Evolutionary conservation across 2,113 vertebrate genomes (phyloP).

Genomic region (Galbula dea): DNA sequence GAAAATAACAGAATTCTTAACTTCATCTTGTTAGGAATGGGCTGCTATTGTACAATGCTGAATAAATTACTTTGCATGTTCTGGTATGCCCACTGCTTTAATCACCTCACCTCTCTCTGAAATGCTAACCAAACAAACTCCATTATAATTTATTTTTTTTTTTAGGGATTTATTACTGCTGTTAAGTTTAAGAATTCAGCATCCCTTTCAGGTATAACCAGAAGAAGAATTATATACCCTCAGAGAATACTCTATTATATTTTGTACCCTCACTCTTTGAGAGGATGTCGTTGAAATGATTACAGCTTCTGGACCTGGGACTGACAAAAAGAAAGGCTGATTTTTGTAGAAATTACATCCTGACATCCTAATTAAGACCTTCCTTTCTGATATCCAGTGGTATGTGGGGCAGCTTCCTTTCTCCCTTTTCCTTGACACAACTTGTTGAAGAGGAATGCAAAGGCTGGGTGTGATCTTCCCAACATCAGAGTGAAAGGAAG

Average conservation of each 20-base stretch:
- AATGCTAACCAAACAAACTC: not conserved
- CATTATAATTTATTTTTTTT: not conserved
- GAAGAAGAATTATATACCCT: not conserved
- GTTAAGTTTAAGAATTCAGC: not conserved
- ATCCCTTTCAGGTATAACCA: not conserved
- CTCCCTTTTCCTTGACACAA: conserved; percentile 69
- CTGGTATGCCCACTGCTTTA: not conserved
- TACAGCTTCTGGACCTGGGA: not conserved
- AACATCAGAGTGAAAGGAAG: conserved; percentile 73
- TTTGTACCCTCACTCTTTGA: not conserved
- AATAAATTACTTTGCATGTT: not conserved
- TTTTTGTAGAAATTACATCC: conserved; percentile 53
- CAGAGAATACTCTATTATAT: not conserved
- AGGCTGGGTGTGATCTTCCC: conserved; percentile 77
- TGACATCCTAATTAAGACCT: conserved; percentile 65
- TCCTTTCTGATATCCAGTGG: conserved; percentile 63
- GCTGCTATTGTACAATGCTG: not conserved
- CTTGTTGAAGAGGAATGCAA: conserved; percentile 72
- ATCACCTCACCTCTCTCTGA: not conserved
- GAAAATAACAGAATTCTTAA: not conserved
- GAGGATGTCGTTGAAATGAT: not conserved
- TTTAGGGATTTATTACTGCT: not conserved
- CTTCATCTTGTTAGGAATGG: not conserved
- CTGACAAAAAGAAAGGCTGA: conserved; percentile 57
- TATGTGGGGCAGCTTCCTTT: conserved; percentile 65